These are phyloP conservation scores for Ischnura elegans DNA, from an alignment of 2,888 invertebrate species.

Conservation along the genomic window DNA sequence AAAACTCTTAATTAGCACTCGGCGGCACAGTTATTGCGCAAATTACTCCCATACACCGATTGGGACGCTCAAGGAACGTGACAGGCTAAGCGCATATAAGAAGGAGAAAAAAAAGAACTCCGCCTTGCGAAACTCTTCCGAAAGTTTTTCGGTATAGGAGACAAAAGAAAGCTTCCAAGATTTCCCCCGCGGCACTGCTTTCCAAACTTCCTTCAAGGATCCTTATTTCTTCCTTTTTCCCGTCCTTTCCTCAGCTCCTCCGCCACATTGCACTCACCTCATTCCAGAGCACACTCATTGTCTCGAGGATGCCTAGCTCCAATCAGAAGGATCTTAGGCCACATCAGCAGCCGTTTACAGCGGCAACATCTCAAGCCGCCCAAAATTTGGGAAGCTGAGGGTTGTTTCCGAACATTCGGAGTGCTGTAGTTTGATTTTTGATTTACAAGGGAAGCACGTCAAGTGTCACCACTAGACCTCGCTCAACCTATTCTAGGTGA, in stretches of 20 bases:
- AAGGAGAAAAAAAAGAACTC: neutral
- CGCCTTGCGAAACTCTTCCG: neutral
- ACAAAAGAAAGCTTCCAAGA: conserved; percentile 10
- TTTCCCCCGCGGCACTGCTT: neutral
- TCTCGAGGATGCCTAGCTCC: neutral
- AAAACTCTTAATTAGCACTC: conserved; percentile 15
- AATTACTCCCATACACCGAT: conserved; percentile 6
- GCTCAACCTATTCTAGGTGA: too few relatives aligned
- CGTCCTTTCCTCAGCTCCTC: neutral
- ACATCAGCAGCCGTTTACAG: neutral
- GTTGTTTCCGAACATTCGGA: neutral
- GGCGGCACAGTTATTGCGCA: neutral
- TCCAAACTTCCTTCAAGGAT: neutral
- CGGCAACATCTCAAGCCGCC: neutral
- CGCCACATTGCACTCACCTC: neutral
- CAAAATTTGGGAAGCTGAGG: neutral
- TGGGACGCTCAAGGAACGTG: neutral
- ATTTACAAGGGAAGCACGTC: too few relatives aligned
- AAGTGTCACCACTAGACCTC: too few relatives aligned
- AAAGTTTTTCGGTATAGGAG: neutral
- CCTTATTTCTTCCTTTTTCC: neutral
- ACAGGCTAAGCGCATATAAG: conserved; percentile 13
- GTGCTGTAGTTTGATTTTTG: neutral
- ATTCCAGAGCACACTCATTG: neutral
- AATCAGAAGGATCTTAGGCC: too few relatives aligned